Percentiles rank a stretch among this genome's conserved stretches.
These are phyloP conservation scores for Neodiprion fabricii DNA, from an alignment of 1,140 invertebrate species.

Conservation along the genomic window DNA sequence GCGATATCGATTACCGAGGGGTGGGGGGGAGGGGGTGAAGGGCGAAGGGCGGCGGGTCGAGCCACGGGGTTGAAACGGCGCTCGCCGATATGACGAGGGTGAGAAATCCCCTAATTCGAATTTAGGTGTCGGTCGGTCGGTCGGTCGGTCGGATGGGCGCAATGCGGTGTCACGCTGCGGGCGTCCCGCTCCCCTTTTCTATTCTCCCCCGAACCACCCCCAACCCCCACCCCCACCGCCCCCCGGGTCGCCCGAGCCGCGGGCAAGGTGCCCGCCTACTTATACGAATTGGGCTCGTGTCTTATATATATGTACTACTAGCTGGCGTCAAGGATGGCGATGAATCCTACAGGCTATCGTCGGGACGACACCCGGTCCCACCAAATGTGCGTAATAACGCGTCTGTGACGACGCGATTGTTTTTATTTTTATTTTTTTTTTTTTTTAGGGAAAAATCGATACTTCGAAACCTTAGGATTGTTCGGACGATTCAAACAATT, in stretches of 20 bases:
- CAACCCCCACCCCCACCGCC: no score
- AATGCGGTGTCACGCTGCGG: slow-evolving; percentile 58
- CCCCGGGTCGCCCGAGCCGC: no score
- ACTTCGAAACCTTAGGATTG: not conserved
- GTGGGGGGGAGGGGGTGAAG: slow-evolving; percentile 32
- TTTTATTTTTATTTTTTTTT: not conserved
- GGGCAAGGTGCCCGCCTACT: no score
- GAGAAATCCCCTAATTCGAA: slow-evolving; percentile 51
- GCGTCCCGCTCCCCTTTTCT: slow-evolving; percentile 41
- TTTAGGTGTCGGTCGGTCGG: slow-evolving; percentile 56
- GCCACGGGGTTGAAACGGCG: slow-evolving; percentile 28
- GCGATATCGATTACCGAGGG: slow-evolving; percentile 53
- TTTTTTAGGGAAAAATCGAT: not conserved
- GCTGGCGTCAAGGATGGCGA: not conserved
- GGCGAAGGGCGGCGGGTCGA: slow-evolving; percentile 7
- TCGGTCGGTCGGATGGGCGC: slow-evolving; percentile 58
- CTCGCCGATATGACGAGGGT: slow-evolving; percentile 44
- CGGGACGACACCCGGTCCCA: no score
- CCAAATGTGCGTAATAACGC: no score
- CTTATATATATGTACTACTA: not conserved
- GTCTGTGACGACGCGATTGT: not conserved
- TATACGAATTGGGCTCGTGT: not conserved
- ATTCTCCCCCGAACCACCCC: not conserved
- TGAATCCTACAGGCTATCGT: no score
- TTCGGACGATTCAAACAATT: no score